phyloP scores from a whole-genome alignment of 2,797 vertebrate species.

The Saguinus oedipus region DNA sequence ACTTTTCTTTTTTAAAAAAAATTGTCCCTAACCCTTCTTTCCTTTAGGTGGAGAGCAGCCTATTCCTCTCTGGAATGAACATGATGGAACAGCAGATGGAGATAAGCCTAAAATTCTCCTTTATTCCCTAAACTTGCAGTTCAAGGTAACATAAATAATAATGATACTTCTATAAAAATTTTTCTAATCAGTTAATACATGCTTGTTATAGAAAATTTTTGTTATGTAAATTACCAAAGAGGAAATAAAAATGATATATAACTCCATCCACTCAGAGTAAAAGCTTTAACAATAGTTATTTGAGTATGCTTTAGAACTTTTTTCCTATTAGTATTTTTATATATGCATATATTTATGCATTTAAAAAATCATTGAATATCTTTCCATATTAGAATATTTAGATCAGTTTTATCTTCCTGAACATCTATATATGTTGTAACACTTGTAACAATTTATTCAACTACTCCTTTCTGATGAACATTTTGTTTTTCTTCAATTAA shows the following conservation, averaged over 20 bases:
- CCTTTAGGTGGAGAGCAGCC: conserved; percentile 95
- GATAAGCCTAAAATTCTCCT: conserved; percentile 99
- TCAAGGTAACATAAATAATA: conserved; percentile 89
- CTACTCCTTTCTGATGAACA: background rate
- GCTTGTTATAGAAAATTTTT: background rate
- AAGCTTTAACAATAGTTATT: background rate
- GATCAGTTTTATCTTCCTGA: conserved; percentile 2
- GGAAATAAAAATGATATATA: conserved; percentile 29
- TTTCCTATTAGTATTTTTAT: background rate
- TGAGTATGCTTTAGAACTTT: background rate
- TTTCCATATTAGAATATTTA: background rate
- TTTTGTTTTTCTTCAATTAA: conserved; percentile 2
- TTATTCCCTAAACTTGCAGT: conserved; percentile 96
- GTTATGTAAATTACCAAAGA: background rate
- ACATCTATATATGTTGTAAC: background rate
- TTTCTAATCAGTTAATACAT: background rate
- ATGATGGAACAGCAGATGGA: conserved; percentile 94
- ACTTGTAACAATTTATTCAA: background rate
- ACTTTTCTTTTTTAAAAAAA: background rate
- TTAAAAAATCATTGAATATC: background rate
- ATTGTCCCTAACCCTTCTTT: conserved; percentile 6
- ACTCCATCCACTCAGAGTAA: background rate
- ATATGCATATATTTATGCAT: background rate
- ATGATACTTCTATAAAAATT: background rate
- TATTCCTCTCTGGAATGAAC: conserved; percentile 99